phyloP scores from a whole-genome alignment of 1,140 invertebrate genomes.

The Bombus haemorrhoidalis region DNA sequence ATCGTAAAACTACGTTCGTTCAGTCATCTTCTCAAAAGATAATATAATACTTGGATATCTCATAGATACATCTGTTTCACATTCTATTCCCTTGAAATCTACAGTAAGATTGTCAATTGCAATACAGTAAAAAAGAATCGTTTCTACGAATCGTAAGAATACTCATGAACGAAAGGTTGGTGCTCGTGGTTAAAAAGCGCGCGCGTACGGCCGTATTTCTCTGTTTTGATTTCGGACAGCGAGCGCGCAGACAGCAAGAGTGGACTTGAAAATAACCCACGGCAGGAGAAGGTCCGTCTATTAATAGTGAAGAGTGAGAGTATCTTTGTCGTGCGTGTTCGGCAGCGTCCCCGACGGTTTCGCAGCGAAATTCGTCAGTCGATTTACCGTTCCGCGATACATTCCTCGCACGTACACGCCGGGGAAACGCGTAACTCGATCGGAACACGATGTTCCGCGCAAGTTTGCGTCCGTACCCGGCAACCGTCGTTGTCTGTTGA shows the following conservation, averaged over 20 bases:
- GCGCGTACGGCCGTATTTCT: constrained; percentile 55
- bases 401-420: constrained; percentile 35
- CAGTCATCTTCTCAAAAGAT: background rate
- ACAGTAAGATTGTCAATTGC: background rate
- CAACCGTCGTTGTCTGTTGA: constrained; percentile 4
- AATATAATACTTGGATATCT: background rate
- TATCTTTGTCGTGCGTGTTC: constrained; percentile 75
- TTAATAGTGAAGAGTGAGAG: constrained; percentile 72
- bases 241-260: constrained; percentile 66
- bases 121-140: background rate
- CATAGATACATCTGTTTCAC: background rate
- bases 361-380: constrained; percentile 71
- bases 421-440: constrained; percentile 14
- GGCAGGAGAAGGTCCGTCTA: constrained; percentile 73
- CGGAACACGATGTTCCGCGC: constrained; percentile 23
- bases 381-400: constrained; percentile 57
- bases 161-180: background rate
- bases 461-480: constrained; percentile 36
- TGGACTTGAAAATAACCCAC: constrained; percentile 78
- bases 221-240: constrained; percentile 67
- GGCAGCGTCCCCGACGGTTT: constrained; percentile 64
- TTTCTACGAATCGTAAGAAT: constrained; percentile 14
- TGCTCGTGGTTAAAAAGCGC: constrained; percentile 13
- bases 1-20: background rate
- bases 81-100: background rate